A percentile compares a stretch with the other conserved stretches of the same genome.
Conservation (phyloP, 2,888 invertebrate genomes). For the Pycnomerus fuliginosus region DNA sequence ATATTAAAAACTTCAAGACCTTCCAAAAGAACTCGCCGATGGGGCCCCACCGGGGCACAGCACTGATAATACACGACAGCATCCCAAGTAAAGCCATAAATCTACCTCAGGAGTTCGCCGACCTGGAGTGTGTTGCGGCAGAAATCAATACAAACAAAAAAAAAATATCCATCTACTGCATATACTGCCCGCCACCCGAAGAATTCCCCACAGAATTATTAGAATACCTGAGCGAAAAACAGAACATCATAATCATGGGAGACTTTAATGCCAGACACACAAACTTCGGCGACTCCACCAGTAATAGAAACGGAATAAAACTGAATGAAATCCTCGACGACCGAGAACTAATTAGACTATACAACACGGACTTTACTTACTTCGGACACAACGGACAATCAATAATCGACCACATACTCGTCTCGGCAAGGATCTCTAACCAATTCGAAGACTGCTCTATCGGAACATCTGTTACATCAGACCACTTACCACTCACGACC, state of each 20-base stretch:
- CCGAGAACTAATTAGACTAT: neutral
- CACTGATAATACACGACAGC: neutral
- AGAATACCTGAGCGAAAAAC: neutral
- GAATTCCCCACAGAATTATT: neutral
- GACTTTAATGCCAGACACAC: neutral
- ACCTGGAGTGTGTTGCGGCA: neutral
- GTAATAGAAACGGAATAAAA: neutral
- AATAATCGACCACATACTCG: slow-evolving; percentile 1
- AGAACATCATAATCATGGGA: neutral
- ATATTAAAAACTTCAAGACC: neutral
- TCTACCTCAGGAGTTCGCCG: neutral
- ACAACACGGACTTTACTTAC: neutral
- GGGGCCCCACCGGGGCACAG: neutral
- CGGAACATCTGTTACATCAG: neutral
- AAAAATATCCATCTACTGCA: neutral
- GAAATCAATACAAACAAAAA: neutral
- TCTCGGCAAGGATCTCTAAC: neutral
- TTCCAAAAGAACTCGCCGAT: neutral
- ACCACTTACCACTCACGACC: neutral
- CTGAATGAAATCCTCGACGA: neutral
- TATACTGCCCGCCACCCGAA: neutral
- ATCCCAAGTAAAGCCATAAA: neutral
- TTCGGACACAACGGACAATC: neutral
- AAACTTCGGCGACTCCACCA: neutral
- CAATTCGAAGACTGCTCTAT: neutral